Conservation (phyloP, 1,140 invertebrate species). For the Drosophila quadrilineata region DNA sequence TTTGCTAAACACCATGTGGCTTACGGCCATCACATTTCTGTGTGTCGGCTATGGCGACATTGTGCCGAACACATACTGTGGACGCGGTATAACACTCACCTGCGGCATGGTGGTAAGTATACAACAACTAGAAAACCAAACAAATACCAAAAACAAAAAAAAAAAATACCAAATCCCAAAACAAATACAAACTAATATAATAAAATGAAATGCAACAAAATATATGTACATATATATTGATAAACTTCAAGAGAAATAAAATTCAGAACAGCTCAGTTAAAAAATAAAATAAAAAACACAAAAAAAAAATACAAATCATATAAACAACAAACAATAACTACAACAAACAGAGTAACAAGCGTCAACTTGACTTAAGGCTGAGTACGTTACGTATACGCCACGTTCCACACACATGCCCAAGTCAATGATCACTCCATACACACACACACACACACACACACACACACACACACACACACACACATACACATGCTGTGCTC, state of each 20-base stretch:
- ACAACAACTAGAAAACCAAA: conserved; percentile 41
- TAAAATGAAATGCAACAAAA: conserved; percentile 28
- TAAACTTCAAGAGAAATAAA: conserved; percentile 14
- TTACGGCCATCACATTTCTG: conserved; percentile 94
- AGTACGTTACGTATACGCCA: conserved; percentile 28
- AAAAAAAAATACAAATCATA: conserved; percentile 35
- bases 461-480: not conserved
- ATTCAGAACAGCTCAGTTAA: conserved; percentile 31
- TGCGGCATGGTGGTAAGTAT: conserved; percentile 96
- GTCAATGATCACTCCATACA: not conserved
- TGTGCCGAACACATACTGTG: conserved; percentile 97
- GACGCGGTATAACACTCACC: conserved; percentile 93
- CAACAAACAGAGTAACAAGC: conserved; percentile 12
- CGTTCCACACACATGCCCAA: conserved; percentile 35
- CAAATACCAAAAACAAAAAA: conserved; percentile 26
- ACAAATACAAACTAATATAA: conserved; percentile 29
- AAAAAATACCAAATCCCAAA: conserved; percentile 2
- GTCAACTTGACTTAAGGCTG: too few species aligned
- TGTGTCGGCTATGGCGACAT: conserved; percentile 93
- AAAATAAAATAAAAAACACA: conserved; percentile 15
- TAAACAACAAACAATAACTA: conserved; percentile 8
- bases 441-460: not conserved
- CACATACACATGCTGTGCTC: too few species aligned
- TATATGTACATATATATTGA: conserved; percentile 6
- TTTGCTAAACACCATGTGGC: conserved; percentile 96